These are phyloP conservation scores for Lepisosteus osseus DNA, from an alignment of 2,113 vertebrate species.

Conservation along the genomic window DNA sequence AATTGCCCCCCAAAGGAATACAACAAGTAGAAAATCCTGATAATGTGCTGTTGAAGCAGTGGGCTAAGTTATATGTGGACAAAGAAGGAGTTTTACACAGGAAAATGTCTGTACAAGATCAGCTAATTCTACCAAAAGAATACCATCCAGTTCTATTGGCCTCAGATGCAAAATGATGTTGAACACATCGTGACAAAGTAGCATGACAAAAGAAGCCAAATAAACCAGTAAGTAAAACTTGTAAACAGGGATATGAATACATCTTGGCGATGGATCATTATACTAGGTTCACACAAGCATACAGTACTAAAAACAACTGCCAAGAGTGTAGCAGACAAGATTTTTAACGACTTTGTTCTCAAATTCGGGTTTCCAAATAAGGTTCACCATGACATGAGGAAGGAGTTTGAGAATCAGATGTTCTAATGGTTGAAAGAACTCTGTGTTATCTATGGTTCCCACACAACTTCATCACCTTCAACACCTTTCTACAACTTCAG, in stretches of 20 bases:
- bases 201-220: not conserved
- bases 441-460: not conserved
- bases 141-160: conserved; percentile 8
- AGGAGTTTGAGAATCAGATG: conserved; percentile 4
- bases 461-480: too few relatives aligned
- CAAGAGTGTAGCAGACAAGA: too few relatives aligned
- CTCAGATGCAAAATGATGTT: not conserved
- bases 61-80: conserved; percentile 5
- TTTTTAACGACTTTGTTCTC: too few relatives aligned
- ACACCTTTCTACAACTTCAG: too few relatives aligned
- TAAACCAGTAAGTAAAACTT: not conserved
- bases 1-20: not conserved
- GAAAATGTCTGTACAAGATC: conserved; percentile 2
- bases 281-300: conserved; percentile 1
- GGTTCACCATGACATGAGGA: conserved; percentile 7
- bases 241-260: not conserved
- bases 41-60: conserved; percentile 11
- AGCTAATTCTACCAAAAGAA: conserved; percentile 12
- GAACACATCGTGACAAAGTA: not conserved
- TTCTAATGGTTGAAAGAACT: not conserved
- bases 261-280: conserved; percentile 18
- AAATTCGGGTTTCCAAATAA: too few relatives aligned
- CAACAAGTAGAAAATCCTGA: not conserved
- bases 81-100: conserved; percentile 9
- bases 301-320: not conserved